Conservation (phyloP, 2,888 invertebrate species). For the Ommatoiulus sabulosus region DNA sequence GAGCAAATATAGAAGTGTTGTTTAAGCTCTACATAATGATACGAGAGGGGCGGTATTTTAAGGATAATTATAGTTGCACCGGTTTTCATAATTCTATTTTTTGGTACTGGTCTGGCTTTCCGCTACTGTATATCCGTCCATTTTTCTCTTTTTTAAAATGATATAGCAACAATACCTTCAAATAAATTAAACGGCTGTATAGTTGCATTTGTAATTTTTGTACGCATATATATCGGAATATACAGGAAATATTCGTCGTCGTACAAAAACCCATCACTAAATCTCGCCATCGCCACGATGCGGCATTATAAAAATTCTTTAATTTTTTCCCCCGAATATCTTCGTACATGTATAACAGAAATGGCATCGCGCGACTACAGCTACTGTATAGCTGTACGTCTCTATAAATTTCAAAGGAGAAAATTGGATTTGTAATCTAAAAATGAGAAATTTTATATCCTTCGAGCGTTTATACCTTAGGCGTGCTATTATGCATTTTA, state of each 20-base stretch:
- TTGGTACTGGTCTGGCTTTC: not conserved
- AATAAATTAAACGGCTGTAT: not conserved
- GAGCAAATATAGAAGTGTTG: too few species aligned
- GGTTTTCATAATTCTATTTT: too few species aligned
- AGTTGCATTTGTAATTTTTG: not conserved
- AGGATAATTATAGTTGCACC: too few species aligned
- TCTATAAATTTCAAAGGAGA: constrained; percentile 37
- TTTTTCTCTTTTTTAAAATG: too few species aligned
- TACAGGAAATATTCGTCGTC: not conserved
- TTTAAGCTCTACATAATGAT: too few species aligned
- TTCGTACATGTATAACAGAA: not conserved
- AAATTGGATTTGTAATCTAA: constrained; percentile 48
- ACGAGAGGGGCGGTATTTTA: too few species aligned
- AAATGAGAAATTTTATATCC: constrained; percentile 47
- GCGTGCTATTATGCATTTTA: constrained; percentile 47
- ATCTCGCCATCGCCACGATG: not conserved
- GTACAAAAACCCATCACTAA: not conserved
- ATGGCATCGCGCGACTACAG: not conserved
- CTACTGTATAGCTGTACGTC: not conserved
- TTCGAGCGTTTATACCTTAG: constrained; percentile 48
- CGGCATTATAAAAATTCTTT: constrained; percentile 32
- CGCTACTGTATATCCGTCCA: not conserved
- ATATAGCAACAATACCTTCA: not conserved
- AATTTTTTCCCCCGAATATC: not conserved
- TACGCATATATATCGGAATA: not conserved